phyloP scores from a whole-genome alignment of 2,888 invertebrate species.

The Dolomedes plantarius region DNA sequence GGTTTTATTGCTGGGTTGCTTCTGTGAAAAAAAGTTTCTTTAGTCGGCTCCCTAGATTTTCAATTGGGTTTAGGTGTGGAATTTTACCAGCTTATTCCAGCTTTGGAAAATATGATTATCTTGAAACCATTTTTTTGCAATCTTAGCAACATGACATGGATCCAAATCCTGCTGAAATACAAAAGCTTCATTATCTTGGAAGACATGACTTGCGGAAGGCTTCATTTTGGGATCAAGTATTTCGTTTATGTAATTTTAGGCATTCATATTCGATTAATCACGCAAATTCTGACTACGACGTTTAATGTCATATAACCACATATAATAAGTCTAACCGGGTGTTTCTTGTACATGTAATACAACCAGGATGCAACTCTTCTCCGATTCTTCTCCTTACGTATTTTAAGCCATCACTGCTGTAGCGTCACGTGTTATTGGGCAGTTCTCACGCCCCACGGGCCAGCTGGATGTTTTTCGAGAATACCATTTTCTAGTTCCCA shows the following conservation, averaged over 20 bases:
- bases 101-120: neutral
- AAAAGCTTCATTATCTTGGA: neutral
- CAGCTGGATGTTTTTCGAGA: too few relatives aligned
- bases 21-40: neutral
- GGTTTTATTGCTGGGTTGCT: too few relatives aligned
- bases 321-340: neutral
- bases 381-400: constrained; percentile 6
- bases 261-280: constrained; percentile 11
- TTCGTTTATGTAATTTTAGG: constrained; percentile 1
- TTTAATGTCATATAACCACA: constrained; percentile 11
- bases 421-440: too few relatives aligned
- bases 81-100: neutral
- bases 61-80: constrained; percentile 1
- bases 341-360: constrained; percentile 32
- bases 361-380: constrained; percentile 10
- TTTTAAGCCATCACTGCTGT: constrained; percentile 2
- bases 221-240: constrained; percentile 2
- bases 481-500: too few relatives aligned
- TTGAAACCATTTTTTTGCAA: constrained; percentile 7
- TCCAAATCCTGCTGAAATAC: neutral
- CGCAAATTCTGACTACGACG: constrained; percentile 19
- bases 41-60: constrained; percentile 1
- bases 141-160: neutral
- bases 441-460: too few relatives aligned
- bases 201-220: neutral